Evolutionary conservation across 1,140 invertebrate genomes (phyloP).

Genomic region (Euschistus heros): DNA sequence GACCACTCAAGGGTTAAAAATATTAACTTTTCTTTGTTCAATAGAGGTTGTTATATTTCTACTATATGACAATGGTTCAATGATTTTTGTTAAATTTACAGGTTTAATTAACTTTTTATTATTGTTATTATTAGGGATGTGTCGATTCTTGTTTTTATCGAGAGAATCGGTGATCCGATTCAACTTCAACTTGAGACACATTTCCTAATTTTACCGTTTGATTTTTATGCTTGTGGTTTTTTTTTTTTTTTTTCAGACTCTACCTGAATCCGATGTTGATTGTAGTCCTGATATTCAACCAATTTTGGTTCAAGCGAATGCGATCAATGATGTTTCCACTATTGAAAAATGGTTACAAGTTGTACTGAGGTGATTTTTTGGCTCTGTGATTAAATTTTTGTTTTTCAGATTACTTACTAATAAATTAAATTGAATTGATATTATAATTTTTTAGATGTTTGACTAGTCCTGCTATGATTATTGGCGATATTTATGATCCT

Average conservation of each 20-base stretch:
- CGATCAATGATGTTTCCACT: constrained; percentile 6
- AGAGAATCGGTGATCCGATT: no score
- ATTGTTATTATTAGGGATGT: no score
- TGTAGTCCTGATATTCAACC: background rate
- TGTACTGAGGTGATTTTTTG: background rate
- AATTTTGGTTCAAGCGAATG: constrained; percentile 1
- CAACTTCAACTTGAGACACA: no score
- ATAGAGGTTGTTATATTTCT: no score
- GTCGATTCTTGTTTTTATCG: no score
- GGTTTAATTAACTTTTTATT: no score
- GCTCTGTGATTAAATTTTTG: background rate
- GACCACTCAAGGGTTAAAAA: no score
- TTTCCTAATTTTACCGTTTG: no score
- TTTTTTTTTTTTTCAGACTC: background rate
- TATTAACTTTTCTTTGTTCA: no score
- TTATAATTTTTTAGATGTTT: background rate
- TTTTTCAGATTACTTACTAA: background rate
- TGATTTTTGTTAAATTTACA: no score
- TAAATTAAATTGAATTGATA: background rate
- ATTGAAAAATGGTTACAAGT: background rate
- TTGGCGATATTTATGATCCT: constrained; percentile 21
- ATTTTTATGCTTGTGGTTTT: background rate
- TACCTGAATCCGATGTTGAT: background rate
- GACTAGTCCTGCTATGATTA: background rate
- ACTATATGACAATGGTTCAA: no score